These are phyloP conservation scores for Lithobates pipiens DNA, from an alignment of 2,797 vertebrate species.

Conservation along the genomic window DNA sequence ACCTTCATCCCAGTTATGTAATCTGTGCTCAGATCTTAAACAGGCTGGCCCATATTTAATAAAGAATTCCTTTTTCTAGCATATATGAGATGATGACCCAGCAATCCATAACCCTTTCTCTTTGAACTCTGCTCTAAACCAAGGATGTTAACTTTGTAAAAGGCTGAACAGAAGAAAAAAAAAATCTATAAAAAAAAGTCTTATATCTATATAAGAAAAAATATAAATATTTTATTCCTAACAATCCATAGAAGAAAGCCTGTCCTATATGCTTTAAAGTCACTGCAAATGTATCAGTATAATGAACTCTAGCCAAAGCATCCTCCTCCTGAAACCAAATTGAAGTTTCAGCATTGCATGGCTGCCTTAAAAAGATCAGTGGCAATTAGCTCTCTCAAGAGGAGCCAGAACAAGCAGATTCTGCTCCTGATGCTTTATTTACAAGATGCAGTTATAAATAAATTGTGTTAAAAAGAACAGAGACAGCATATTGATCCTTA, in stretches of 20 bases:
- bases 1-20: too few relatives aligned
- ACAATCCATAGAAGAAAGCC: neutral
- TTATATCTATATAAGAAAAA: too few relatives aligned
- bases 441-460: conserved; percentile 62
- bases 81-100: too few relatives aligned
- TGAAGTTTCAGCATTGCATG: conserved; percentile 34
- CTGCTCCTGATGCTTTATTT: conserved; percentile 62
- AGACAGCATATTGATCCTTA: conserved; percentile 62
- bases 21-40: too few relatives aligned
- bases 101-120: too few relatives aligned
- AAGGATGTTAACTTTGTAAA: too few relatives aligned
- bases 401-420: conserved; percentile 56
- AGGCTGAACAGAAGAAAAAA: too few relatives aligned
- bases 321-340: conserved; percentile 22
- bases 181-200: too few relatives aligned
- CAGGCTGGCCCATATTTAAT: too few relatives aligned
- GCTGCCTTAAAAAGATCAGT: conserved; percentile 51
- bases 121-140: too few relatives aligned
- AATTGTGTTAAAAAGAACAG: conserved; percentile 61
- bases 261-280: neutral
- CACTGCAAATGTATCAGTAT: neutral
- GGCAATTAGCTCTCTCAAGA: conserved; percentile 58
- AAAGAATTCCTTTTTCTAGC: too few relatives aligned
- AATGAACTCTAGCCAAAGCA: neutral
- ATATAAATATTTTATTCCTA: too few relatives aligned